Conservation (phyloP, 2,888 invertebrate species). For the Watsonalla cultraria region DNA sequence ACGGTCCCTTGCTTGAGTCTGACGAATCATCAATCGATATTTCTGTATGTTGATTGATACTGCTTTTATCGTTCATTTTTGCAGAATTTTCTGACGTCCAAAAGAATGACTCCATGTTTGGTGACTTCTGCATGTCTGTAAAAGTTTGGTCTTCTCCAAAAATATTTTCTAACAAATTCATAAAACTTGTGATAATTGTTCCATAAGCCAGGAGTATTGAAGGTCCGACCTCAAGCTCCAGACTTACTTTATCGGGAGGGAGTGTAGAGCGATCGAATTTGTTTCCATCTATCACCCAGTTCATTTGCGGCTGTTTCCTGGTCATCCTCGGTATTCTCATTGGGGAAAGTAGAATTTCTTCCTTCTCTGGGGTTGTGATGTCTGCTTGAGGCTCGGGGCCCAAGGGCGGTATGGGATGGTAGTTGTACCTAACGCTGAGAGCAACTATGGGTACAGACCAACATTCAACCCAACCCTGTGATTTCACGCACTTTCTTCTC, state of each 20-base stretch:
- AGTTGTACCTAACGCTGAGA: constrained; percentile 92
- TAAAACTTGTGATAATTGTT: constrained; percentile 91
- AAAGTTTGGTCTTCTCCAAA: constrained; percentile 98
- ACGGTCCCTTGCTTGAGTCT: constrained; percentile 80
- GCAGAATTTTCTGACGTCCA: constrained; percentile 62
- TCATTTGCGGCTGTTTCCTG: constrained; percentile 83
- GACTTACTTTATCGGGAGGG: constrained; percentile 91
- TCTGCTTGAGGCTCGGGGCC: constrained; percentile 94
- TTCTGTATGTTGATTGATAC: constrained; percentile 70
- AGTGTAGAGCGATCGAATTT: constrained; percentile 93
- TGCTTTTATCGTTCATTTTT: constrained; percentile 60
- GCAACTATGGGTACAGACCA: constrained; percentile 98
- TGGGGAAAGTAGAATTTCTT: constrained; percentile 93
- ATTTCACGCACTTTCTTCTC: constrained; percentile 87
- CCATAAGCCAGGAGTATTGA: constrained; percentile 95
- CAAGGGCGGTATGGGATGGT: constrained; percentile 94
- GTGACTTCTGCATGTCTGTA: constrained; percentile 91
- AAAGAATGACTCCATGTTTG: constrained; percentile 60
- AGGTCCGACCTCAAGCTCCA: constrained; percentile 96
- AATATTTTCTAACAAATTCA: constrained; percentile 96
- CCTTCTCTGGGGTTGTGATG: constrained; percentile 95
- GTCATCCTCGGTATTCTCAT: constrained; percentile 90
- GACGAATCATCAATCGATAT: constrained; percentile 82
- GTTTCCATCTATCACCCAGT: constrained; percentile 82
- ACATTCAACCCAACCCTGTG: constrained; percentile 95